Conservation (phyloP, 2,797 vertebrate species). For the Neosilurus mollespiculum region DNA sequence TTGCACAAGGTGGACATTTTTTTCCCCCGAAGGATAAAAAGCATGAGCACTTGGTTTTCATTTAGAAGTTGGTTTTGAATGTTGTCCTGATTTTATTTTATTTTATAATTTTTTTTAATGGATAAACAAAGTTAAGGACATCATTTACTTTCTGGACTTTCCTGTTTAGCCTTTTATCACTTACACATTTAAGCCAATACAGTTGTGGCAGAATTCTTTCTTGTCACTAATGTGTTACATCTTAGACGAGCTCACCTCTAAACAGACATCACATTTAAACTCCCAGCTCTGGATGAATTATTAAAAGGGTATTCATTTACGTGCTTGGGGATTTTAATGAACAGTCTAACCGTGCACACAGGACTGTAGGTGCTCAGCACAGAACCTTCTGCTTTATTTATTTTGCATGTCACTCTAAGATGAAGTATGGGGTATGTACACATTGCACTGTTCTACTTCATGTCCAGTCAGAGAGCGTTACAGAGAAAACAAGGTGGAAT, state of each 20-base stretch:
- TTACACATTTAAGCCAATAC: not conserved
- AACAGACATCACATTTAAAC: not conserved
- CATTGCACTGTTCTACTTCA: not conserved
- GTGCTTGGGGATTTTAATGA: not conserved
- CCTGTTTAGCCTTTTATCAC: not conserved
- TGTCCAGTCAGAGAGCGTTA: not conserved
- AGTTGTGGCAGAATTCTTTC: not conserved
- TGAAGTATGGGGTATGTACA: not conserved
- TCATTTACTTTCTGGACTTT: not conserved
- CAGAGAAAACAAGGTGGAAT: not conserved
- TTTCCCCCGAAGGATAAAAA: too few species aligned
- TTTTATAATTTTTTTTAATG: too few species aligned
- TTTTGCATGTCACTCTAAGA: not conserved
- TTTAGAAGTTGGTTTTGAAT: not conserved
- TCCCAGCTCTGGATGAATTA: not conserved
- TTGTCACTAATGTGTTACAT: not conserved
- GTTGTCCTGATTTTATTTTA: too few species aligned
- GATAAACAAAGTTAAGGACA: slow-evolving; percentile 12
- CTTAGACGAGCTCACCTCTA: not conserved
- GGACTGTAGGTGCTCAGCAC: not conserved
- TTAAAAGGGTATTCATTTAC: not conserved
- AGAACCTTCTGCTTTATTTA: not conserved
- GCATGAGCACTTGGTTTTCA: not conserved
- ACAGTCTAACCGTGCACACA: not conserved
- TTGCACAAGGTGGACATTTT: not conserved